These are phyloP conservation scores for Takifugu rubripes DNA, from an alignment of 2,797 vertebrate genomes.

Conservation along the genomic window DNA sequence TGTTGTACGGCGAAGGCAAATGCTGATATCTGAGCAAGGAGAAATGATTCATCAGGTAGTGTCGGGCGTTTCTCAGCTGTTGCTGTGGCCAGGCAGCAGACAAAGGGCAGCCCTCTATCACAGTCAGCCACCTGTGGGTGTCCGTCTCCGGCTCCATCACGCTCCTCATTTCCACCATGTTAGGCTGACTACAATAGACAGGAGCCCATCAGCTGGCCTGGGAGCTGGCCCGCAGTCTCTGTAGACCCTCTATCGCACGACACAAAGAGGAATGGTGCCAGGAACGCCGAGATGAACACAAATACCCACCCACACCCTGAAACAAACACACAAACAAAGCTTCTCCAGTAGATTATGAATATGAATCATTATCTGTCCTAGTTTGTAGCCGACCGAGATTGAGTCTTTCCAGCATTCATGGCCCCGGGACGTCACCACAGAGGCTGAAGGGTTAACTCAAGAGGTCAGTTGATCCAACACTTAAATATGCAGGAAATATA, in stretches of 20 bases:
- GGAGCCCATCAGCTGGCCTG: conserved; percentile 60
- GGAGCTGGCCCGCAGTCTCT: conserved; percentile 20
- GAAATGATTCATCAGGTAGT: conserved; percentile 26
- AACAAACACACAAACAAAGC: conserved; percentile 43
- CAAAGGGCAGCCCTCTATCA: conserved; percentile 63
- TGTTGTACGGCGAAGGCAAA: conserved; percentile 3
- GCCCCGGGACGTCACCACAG: conserved; percentile 53
- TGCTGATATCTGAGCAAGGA: background rate
- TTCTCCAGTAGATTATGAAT: conserved; percentile 58
- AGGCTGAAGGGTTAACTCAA: conserved; percentile 58
- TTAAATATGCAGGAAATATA: too few relatives aligned
- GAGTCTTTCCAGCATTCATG: conserved; percentile 50
- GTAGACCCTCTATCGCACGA: conserved; percentile 29
- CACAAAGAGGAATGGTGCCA: conserved; percentile 35
- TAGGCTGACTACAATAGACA: conserved; percentile 53
- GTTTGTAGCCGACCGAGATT: conserved; percentile 36
- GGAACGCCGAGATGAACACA: conserved; percentile 37
- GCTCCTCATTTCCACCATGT: conserved; percentile 35
- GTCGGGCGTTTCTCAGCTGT: conserved; percentile 22
- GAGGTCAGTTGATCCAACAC: conserved; percentile 14
- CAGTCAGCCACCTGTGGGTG: conserved; percentile 58
- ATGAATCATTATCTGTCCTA: conserved; percentile 60
- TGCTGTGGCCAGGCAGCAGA: conserved; percentile 30
- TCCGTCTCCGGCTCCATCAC: conserved; percentile 43
- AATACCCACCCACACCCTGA: conserved; percentile 11